Evolutionary conservation across 2,797 vertebrate genomes (phyloP), one percentile per base, ranked within the genome.

Genomic region (Scarus forsteni): DNA sequence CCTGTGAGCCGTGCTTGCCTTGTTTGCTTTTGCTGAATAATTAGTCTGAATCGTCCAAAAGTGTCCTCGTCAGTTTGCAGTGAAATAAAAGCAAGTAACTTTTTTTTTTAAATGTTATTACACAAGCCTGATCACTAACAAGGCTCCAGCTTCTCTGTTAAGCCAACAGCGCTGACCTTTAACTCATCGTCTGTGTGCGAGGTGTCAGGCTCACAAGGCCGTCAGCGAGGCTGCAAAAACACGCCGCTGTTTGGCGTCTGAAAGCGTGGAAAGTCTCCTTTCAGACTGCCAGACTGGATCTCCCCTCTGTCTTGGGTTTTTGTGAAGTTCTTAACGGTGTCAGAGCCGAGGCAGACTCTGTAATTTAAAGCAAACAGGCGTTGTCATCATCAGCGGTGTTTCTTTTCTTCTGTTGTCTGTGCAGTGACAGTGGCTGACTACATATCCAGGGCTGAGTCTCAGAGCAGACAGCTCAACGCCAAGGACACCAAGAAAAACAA

Each of bases 361-460:
- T 39, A 18, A 38, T 59, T 64, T 1, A 3, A 49, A 35, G 8
- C 48, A 65, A 68, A 38, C 3, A 48, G 52, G 58, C 1, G 10
- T 6, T 67, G 6, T 45, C 36, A 8, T 67, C 58, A 67, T 40
- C 3, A 2, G 27, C 27, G 12, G 10, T 48, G 27, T 64, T 59
- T 56, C 11, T 56, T 12, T 50, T 56, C 46, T 83, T 49, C 8
- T 62, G 14, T 70, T 43, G 7, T 68, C 55, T 56, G 19, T 27
- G 10, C 93, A 98, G 98, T 99, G 90, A 98, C 97, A 52, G 98
- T 99, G 93, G 98, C 98, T 63, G 98, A 99, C 94, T 99, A 97
- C 94, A 99, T 99, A 95, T 99, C 98, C 89, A 95, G 98, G 89
- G 96, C 98, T 81, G 98, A 99, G 81, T 99, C 97, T 89, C 95